Conservation (phyloP, 2,113 vertebrate genomes). For the Sterna hirundo region DNA sequence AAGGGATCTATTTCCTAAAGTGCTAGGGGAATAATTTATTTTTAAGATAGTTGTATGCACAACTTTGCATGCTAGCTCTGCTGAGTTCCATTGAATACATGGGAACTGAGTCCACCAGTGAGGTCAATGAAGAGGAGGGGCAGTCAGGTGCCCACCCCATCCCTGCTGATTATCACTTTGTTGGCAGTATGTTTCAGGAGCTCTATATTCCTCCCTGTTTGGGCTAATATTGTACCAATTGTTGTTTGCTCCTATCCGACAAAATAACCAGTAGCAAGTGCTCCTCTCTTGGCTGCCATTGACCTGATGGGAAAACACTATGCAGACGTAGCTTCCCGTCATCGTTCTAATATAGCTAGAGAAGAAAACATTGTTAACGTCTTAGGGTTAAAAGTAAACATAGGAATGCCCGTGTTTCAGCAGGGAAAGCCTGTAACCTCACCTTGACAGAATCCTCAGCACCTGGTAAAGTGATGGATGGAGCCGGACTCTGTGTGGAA, state of each 20-base stretch:
- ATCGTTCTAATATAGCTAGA: neutral
- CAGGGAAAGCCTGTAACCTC: neutral
- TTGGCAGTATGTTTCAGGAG: slow-evolving; percentile 7
- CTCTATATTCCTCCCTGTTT: neutral
- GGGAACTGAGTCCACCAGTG: neutral
- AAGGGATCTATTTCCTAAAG: neutral
- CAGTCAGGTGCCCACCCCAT: neutral
- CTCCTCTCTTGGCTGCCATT: neutral
- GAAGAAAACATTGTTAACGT: neutral
- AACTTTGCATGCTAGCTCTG: neutral
- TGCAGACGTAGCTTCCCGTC: neutral
- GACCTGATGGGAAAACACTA: slow-evolving; percentile 8
- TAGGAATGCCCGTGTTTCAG: neutral
- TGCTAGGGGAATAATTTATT: neutral
- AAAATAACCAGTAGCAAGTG: neutral
- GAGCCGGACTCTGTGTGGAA: neutral
- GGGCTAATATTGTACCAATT: neutral
- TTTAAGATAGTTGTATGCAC: neutral
- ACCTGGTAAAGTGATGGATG: neutral
- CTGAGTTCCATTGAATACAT: fast-evolving
- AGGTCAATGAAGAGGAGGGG: neutral
- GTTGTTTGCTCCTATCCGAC: slow-evolving; percentile 17
- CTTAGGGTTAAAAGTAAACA: neutral
- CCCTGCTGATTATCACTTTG: neutral
- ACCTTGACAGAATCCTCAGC: neutral